Conservation (phyloP, 2,888 invertebrate species). For the Zonitis immaculata region DNA sequence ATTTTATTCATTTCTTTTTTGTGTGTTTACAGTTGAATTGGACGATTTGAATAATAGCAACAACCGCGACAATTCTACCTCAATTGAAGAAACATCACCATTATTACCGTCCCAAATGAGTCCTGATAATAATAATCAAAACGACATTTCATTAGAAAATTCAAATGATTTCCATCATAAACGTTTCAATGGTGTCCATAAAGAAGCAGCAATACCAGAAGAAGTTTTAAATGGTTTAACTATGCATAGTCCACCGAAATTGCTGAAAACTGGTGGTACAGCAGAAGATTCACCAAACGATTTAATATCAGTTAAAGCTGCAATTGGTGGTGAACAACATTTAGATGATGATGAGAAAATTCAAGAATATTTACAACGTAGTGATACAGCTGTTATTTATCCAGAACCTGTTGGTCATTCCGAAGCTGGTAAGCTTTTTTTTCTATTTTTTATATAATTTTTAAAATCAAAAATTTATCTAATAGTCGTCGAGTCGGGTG, state of each 20-base stretch:
- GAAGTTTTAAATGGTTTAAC: slow-evolving; percentile 34
- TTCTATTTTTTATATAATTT: too few species aligned
- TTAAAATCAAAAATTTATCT: too few species aligned
- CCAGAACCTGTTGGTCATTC: slow-evolving; percentile 47
- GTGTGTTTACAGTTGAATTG: slow-evolving; percentile 45
- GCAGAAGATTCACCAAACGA: slow-evolving; percentile 33
- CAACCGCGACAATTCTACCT: slow-evolving; percentile 25
- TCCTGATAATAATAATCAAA: slow-evolving; percentile 45
- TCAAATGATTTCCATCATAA: slow-evolving; percentile 23
- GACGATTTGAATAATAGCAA: slow-evolving; percentile 34
- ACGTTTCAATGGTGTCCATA: slow-evolving; percentile 29
- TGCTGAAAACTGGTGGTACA: slow-evolving; percentile 33
- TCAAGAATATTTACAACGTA: slow-evolving; percentile 49
- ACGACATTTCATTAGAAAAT: slow-evolving; percentile 35
- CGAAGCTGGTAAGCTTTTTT: slow-evolving; percentile 23
- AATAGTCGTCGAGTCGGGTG: too few species aligned
- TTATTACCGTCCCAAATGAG: slow-evolving; percentile 35
- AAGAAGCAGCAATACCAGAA: slow-evolving; percentile 35
- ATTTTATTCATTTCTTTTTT: too few species aligned
- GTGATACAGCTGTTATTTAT: slow-evolving; percentile 54
- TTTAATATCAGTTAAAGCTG: slow-evolving; percentile 33
- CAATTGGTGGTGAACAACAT: slow-evolving; percentile 35
- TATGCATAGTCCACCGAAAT: slow-evolving; percentile 31
- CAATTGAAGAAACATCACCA: slow-evolving; percentile 35
- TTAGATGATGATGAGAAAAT: slow-evolving; percentile 46